Base-by-base conservation (phyloP, 2,113 vertebrate species). In the Amphiprion percula region DNA sequence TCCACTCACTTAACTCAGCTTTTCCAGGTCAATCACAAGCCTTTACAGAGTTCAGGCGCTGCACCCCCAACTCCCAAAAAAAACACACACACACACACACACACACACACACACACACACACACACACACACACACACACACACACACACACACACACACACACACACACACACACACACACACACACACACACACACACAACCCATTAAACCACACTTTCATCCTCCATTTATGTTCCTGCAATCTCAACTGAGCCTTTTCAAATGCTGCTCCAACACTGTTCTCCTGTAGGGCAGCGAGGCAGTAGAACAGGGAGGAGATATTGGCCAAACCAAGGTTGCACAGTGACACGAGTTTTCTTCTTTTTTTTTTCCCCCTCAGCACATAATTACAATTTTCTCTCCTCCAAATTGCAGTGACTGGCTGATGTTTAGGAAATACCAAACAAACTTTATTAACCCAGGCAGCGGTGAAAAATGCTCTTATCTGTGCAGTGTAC, bases 21-120 rank as follows among this genome's bases (percentile, higher is more conserved):
- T 92, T 93, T 91, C 89, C 87, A 80, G 90, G 89, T 93, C 90
- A 93, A 83, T 90, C 90, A 84, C 83, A 86, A 88, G 83, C 82
- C 86, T 91, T 90, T 80, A 83, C 74, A 87, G 66, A 87, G 70
- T 87, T 90, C 87, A 87, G 80, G 72, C 77, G 64, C 84, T 56
- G 56, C 74, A 74, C 67, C 69, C 68, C 60, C 52, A 75, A 77
- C 66, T 69, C 24, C 23, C 61, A 75, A 69, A 82, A 21, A 21
- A 21, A 21, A 21, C 21, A 21, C 28, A 30, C 5, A 30, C 28
- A 30, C 28, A 47, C 23, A 54, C 33, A 33, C 33, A 33, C 5
- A 33, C 33, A 33, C 33, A 33, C 7, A 33, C 7, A 5, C 33
- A 75, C 69, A 74, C 47, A 65, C 60, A 60, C 52, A 54, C 30